These are phyloP conservation scores for Nansenia antarctica DNA, from an alignment of 2,113 vertebrate species.

Conservation along the genomic window DNA sequence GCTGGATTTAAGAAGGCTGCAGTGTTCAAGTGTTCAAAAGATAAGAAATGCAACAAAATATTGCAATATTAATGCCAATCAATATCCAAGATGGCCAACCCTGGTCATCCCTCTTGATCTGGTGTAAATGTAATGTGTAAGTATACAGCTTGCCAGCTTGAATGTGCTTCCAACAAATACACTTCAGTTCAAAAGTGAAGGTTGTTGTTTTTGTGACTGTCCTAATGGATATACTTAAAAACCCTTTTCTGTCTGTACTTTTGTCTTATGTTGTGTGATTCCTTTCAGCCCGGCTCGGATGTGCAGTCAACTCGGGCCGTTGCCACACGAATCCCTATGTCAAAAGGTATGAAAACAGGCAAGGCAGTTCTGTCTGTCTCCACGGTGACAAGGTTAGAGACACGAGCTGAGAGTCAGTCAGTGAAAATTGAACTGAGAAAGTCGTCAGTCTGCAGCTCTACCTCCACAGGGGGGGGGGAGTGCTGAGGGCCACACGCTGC, in stretches of 20 bases:
- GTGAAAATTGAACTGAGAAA: slow-evolving; percentile 98
- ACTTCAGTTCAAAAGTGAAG: background rate
- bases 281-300: slow-evolving; percentile 82
- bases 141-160: slow-evolving; percentile 18
- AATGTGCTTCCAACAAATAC: background rate
- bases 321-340: slow-evolving; percentile 91
- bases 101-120: background rate
- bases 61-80: background rate
- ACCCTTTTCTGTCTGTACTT: background rate
- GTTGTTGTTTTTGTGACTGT: background rate
- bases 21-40: background rate
- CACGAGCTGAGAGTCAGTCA: slow-evolving; percentile 88
- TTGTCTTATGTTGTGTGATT: slow-evolving; percentile 14
- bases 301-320: slow-evolving; percentile 81
- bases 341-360: slow-evolving; percentile 92
- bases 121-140: background rate
- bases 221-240: background rate
- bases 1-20: background rate
- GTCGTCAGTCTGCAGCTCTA: slow-evolving; percentile 78
- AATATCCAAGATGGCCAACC: slow-evolving; percentile 12
- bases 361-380: slow-evolving; percentile 86
- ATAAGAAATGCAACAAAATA: background rate
- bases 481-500: slow-evolving; percentile 80
- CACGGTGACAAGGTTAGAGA: slow-evolving; percentile 86
- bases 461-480: slow-evolving; percentile 80